Conservation (phyloP, 2,888 invertebrate genomes). For the Tyria jacobaeae region DNA sequence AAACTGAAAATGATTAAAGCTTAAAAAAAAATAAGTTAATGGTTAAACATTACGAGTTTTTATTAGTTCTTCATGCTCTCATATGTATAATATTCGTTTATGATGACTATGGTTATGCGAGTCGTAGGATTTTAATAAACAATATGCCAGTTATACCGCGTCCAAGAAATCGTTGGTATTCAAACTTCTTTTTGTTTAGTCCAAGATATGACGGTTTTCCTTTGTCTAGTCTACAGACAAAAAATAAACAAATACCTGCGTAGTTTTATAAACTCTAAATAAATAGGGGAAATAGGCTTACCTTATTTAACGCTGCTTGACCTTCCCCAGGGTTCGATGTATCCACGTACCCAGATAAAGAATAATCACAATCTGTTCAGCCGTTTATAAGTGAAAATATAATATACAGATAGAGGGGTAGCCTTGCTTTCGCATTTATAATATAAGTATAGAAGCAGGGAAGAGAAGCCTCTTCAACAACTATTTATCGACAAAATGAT, state of each 20-base stretch:
- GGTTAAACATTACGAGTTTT: too few relatives aligned
- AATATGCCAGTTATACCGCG: background rate
- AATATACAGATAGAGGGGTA: too few relatives aligned
- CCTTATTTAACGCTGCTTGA: background rate
- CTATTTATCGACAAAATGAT: too few relatives aligned
- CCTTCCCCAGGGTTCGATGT: too few relatives aligned
- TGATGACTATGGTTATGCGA: background rate
- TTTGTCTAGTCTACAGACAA: background rate
- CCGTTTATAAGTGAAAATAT: too few relatives aligned
- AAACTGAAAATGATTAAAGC: background rate
- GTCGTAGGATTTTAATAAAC: background rate
- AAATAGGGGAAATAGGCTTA: background rate
- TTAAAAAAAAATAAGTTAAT: too few relatives aligned
- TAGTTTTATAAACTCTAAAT: background rate
- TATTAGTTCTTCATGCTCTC: background rate
- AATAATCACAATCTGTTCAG: too few relatives aligned
- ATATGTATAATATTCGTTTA: background rate
- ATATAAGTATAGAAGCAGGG: too few relatives aligned
- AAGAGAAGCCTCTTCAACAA: too few relatives aligned
- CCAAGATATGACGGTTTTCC: background rate
- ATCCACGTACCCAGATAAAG: too few relatives aligned
- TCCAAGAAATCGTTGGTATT: background rate
- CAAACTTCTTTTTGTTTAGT: background rate
- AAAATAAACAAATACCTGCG: constrained; percentile 1
- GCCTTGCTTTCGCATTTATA: too few relatives aligned